Conservation (phyloP, 1,140 invertebrate genomes). For the Drosophila triauraria region DNA sequence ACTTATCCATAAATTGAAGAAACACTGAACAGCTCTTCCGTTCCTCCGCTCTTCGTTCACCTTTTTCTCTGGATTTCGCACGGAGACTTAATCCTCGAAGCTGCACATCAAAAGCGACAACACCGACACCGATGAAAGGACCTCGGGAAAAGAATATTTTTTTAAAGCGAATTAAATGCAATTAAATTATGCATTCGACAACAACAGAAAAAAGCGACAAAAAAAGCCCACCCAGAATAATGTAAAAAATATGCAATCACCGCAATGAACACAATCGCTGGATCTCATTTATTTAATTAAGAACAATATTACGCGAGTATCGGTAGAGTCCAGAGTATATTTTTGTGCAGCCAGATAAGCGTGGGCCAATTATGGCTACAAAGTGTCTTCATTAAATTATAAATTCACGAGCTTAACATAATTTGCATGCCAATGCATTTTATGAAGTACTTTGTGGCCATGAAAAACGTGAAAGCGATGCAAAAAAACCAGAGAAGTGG, state of each 20-base stretch:
- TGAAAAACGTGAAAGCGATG: slow-evolving; percentile 52
- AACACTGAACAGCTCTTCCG: neutral
- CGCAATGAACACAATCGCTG: slow-evolving; percentile 61
- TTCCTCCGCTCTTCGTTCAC: neutral
- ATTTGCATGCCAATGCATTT: slow-evolving; percentile 80
- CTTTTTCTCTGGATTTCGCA: slow-evolving; percentile 14
- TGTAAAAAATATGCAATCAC: slow-evolving; percentile 60
- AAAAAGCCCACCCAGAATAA: slow-evolving; percentile 16
- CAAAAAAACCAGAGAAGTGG: slow-evolving; percentile 1
- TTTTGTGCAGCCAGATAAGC: slow-evolving; percentile 16
- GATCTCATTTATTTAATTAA: slow-evolving; percentile 83
- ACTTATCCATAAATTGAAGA: slow-evolving; percentile 11
- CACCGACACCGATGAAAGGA: slow-evolving; percentile 8
- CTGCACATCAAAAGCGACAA: slow-evolving; percentile 14
- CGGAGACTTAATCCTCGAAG: slow-evolving; percentile 18
- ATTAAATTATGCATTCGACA: slow-evolving; percentile 45
- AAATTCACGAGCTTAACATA: slow-evolving; percentile 82
- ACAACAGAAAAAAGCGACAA: slow-evolving; percentile 19
- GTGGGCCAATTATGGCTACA: slow-evolving; percentile 77
- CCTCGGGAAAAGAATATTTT: slow-evolving; percentile 17
- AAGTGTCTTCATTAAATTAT: slow-evolving; percentile 84
- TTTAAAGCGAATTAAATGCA: slow-evolving; percentile 61
- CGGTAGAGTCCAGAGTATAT: slow-evolving; percentile 1
- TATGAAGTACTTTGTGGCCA: slow-evolving; percentile 78
- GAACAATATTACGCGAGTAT: slow-evolving; percentile 72